Conservation (phyloP, 2,797 vertebrate genomes). For the Enteromius unitaeniatus region DNA sequence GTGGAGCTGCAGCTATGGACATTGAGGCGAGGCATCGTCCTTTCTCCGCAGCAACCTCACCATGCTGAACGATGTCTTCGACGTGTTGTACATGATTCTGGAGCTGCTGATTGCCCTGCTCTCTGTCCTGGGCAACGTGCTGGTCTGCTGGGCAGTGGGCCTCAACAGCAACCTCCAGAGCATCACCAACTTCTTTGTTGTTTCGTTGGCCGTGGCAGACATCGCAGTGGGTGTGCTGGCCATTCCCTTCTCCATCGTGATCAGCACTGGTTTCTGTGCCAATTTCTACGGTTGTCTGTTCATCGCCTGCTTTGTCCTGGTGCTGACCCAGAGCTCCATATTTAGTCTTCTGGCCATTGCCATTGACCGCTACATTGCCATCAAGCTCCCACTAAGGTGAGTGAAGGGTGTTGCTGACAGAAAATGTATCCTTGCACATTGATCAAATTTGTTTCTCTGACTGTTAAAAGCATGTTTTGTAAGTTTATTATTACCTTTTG, state of each 20-base stretch:
- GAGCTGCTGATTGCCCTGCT: slow-evolving; percentile 90
- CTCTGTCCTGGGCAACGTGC: slow-evolving; percentile 91
- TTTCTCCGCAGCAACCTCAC: slow-evolving; percentile 69
- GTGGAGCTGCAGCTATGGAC: slow-evolving; percentile 87
- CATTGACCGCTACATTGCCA: slow-evolving; percentile 94
- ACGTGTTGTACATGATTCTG: slow-evolving; percentile 84
- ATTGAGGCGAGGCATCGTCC: slow-evolving; percentile 75
- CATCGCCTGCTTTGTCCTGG: slow-evolving; percentile 93
- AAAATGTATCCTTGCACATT: not conserved
- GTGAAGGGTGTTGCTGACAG: slow-evolving; percentile 47
- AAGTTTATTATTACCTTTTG: slow-evolving; percentile 21
- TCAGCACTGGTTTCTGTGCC: slow-evolving; percentile 95
- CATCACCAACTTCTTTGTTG: slow-evolving; percentile 97
- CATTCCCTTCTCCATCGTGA: slow-evolving; percentile 91
- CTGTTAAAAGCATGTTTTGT: not conserved
- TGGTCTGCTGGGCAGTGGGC: slow-evolving; percentile 96
- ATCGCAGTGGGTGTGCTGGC: slow-evolving; percentile 94
- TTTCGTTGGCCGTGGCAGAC: slow-evolving; percentile 92
- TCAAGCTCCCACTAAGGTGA: slow-evolving; percentile 94
- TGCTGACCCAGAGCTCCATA: slow-evolving; percentile 97
- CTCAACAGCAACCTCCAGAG: slow-evolving; percentile 95
- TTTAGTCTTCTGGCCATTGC: slow-evolving; percentile 97
- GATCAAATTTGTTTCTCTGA: not conserved
- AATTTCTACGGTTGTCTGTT: slow-evolving; percentile 95
- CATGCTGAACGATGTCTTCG: slow-evolving; percentile 76